Base-by-base conservation (phyloP, 1,140 invertebrate genomes). In the Lamellibrachia luymesi region DNA sequence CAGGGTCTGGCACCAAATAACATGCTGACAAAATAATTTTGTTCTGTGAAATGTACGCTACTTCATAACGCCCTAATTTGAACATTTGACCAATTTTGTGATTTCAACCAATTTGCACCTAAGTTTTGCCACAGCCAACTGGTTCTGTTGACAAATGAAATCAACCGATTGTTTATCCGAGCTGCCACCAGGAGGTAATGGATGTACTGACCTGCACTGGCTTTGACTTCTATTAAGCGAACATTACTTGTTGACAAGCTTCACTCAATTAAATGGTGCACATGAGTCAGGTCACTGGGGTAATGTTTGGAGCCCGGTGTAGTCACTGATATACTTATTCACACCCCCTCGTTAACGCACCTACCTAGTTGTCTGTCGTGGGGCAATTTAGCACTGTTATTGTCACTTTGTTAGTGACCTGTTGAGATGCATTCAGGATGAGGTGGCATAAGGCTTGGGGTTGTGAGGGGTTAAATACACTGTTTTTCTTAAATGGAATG, bases 241-340 rank as follows among this genome's bases (percentile, higher is more conserved):
- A 80, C 4, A 80, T 80, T 80, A 80, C 64, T 80, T 80, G 64
- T 80, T 80, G 64, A 80, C 64, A 80, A 80, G 4, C 64, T 6
- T 80, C 64, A 80, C 64, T 80, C 64, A 80, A 80, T 80, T 80
- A 80, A 80, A 80, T 38, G 64, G 64, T 80, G 64, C 64, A 80
- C 5, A 22, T 80, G 2, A 80, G 64, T 80, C 64, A 80, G 64
- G 64, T 80, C 64, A 80, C 64, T 80, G 64, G 64, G 64, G 64
- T 80, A 80, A 80, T 80, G 64, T 80, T 22, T 80, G 13, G 25
- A 2, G 64, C 64, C 64, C 64, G 64, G 13, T 80, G 64, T 80
- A 80, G 64, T 80, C 64, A 4, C 64, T 17, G 8, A 80, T 80
- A 80, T 80, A 80, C 64, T 8, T 80, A 80, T 80, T 80, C 64